phyloP scores from a whole-genome alignment of 2,797 vertebrate species.

The Sardinella longiceps region DNA sequence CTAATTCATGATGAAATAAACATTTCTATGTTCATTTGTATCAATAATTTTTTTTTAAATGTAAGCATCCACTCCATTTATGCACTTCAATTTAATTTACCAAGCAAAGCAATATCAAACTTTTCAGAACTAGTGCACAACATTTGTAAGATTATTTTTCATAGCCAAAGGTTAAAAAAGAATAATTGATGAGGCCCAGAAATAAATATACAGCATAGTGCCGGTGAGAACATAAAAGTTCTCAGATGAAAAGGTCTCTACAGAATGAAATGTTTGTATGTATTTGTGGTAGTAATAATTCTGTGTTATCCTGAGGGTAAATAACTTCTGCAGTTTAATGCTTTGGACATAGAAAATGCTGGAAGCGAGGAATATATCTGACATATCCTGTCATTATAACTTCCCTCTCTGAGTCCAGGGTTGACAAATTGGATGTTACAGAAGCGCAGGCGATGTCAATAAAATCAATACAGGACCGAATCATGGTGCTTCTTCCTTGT shows the following conservation, averaged over 20 bases:
- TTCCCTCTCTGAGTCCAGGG: constrained; percentile 19
- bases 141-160: not conserved
- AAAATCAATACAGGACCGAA: constrained; percentile 47
- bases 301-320: not conserved
- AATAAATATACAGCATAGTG: not conserved
- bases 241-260: not conserved
- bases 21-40: not conserved
- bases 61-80: not conserved
- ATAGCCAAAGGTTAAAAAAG: not conserved
- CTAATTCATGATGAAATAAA: not conserved
- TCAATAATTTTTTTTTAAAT: not conserved
- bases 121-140: not conserved
- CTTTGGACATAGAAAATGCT: not conserved
- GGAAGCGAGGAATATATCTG: not conserved
- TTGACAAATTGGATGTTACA: constrained; percentile 45
- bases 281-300: not conserved
- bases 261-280: not conserved
- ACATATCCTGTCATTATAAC: constrained; percentile 16
- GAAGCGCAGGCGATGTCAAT: constrained; percentile 43
- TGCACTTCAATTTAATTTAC: not conserved
- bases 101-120: not conserved
- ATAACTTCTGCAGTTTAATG: not conserved
- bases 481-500: constrained; percentile 38
- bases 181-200: not conserved
- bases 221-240: not conserved